Base-by-base conservation (phyloP, 1,140 invertebrate species). In the Orussus abietinus region DNA sequence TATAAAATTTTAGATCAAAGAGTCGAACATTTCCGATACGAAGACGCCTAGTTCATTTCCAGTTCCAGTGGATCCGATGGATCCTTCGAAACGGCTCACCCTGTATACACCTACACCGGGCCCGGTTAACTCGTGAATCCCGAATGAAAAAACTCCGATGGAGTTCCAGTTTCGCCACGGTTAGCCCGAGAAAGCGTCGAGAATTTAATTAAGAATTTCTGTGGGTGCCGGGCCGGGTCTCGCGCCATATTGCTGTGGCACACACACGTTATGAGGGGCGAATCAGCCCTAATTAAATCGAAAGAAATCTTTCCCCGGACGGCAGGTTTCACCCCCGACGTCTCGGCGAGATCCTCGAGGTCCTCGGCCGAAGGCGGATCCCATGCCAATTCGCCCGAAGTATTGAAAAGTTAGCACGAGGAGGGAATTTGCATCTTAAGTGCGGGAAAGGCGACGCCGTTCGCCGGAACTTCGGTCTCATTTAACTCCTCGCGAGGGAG, bases 191-290 rank as follows among this genome's bases (percentile, higher is more conserved):
- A 49, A 57, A 48, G 42, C 34, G 39, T 54, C 43, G 53, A 57
- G 58, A 64, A 69, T 67, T 69, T 67, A 67, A 69, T 67, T 69
- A 67, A 67, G 59, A 69, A 64, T 66, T 56, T 62, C 50, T 57
- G 58, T 47, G 56, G 51, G 38, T 47, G 43, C 45, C 38, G 37
- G n/a, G n/a, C n/a, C n/a, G n/a, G n/a, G n/a, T n/a, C n/a, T n/a
- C n/a, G 45, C 53, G 51, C 53, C 56, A 62, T 57, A 59, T 59
- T 63, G 59, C 52, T 35, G 19, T 64, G 58, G 55, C 60, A 57
- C 54, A 66, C 55, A 58, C 59, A 53, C 49, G 53, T 62, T 55
- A 57, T 45, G 38, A 10, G 22, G 22, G n/a, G 30, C 14, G 11
- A 12, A 17, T 29, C 38, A 33, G 38, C 35, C 45, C 64, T 64